Evolutionary conservation across 2,888 invertebrate genomes (phyloP).

Genomic region (Podabrus alpinus): DNA sequence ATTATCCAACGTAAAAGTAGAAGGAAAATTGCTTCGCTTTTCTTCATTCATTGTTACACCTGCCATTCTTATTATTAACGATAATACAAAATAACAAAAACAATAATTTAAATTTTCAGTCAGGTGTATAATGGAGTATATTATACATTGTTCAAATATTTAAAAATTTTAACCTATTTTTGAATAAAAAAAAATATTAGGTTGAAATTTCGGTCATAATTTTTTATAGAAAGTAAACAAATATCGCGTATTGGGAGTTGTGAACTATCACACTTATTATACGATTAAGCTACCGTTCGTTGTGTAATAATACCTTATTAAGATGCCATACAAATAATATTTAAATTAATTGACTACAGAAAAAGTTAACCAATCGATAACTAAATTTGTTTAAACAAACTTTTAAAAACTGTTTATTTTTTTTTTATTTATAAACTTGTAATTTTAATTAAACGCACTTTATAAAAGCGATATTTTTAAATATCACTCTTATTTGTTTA

Average conservation of each 20-base stretch:
- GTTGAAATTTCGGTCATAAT: background rate
- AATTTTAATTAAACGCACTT: background rate
- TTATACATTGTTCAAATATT: background rate
- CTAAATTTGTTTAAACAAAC: background rate
- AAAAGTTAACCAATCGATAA: background rate
- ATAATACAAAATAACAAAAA: background rate
- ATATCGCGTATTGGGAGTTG: background rate
- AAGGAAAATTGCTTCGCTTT: conserved; percentile 48
- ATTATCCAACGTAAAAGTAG: conserved; percentile 50
- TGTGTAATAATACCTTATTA: background rate
- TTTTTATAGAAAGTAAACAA: conserved; percentile 2
- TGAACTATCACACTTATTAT: background rate
- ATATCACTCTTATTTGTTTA: background rate
- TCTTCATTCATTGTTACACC: conserved; percentile 20
- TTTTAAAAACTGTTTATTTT: background rate
- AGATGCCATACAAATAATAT: background rate
- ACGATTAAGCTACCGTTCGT: background rate
- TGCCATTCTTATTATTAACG: background rate
- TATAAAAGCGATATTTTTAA: background rate
- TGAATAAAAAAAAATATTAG: background rate
- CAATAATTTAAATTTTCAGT: background rate
- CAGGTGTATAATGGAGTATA: background rate
- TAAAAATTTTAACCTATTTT: background rate
- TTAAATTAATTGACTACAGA: background rate
- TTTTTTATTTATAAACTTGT: background rate